Conservation (phyloP, 2,113 vertebrate genomes). For the Macquaria ambigua region DNA sequence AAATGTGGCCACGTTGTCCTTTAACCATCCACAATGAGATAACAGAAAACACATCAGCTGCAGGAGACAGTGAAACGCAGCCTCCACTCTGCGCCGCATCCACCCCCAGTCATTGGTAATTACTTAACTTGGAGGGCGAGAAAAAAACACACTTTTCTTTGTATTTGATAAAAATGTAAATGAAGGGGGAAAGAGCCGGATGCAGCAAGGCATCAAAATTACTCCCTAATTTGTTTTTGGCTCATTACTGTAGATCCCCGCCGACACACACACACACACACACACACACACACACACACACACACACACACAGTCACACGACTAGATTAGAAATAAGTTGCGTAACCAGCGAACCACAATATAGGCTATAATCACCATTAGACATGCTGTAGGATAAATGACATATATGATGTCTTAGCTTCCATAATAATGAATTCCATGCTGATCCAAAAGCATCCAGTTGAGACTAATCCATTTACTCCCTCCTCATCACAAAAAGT, state of each 20-base stretch:
- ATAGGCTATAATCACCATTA: constrained; percentile 40
- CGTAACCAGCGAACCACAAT: constrained; percentile 22
- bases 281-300: background rate
- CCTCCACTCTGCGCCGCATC: background rate
- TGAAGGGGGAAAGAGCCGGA: constrained; percentile 14
- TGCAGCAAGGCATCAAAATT: constrained; percentile 40
- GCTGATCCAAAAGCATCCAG: constrained; percentile 44
- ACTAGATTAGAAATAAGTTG: constrained; percentile 34
- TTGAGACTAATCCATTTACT: constrained; percentile 65
- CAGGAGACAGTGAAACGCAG: constrained; percentile 32
- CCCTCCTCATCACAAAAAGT: constrained; percentile 13
- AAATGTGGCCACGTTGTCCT: constrained; percentile 59
- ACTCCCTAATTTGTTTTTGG: constrained; percentile 55
- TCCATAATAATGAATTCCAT: constrained; percentile 50
- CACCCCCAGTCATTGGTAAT: constrained; percentile 43
- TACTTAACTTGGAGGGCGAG: constrained; percentile 1
- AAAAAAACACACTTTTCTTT: constrained; percentile 27
- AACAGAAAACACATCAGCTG: constrained; percentile 60
- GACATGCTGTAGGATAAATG: constrained; percentile 46
- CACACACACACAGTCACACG: background rate
- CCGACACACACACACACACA: background rate
- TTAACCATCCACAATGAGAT: constrained; percentile 61
- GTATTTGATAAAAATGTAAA: constrained; percentile 60
- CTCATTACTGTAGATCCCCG: constrained; percentile 36
- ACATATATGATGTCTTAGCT: constrained; percentile 42